phyloP scores from a whole-genome alignment of 2,113 vertebrate genomes.

The Hippocampus zosterae region DNA sequence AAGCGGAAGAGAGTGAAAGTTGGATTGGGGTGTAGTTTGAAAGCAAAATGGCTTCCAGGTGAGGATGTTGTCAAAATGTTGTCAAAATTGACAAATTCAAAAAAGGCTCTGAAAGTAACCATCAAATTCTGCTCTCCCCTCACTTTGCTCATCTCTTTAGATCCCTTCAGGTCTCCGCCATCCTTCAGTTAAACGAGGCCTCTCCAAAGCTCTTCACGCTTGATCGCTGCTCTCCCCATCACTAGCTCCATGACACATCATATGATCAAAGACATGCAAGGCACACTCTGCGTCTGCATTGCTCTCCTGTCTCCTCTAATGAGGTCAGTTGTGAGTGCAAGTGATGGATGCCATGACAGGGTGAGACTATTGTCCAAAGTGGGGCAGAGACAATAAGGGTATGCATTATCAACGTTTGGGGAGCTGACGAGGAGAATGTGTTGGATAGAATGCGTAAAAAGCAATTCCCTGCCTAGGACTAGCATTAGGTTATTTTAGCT shows the following conservation, averaged over 20 bases:
- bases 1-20: neutral
- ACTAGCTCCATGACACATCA: slow-evolving; percentile 13
- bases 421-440: neutral
- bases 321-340: slow-evolving; percentile 47
- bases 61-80: neutral
- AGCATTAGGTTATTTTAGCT: neutral
- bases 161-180: slow-evolving; percentile 13
- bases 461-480: neutral
- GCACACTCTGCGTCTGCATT: slow-evolving; percentile 3
- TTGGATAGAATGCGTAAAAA: slow-evolving; percentile 16
- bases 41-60: neutral
- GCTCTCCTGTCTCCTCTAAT: slow-evolving; percentile 35
- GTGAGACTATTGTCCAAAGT: slow-evolving; percentile 49
- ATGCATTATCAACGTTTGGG: slow-evolving; percentile 9
- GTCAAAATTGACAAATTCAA: slow-evolving; percentile 20
- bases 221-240: slow-evolving; percentile 18
- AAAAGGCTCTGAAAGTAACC: slow-evolving; percentile 8
- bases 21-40: neutral
- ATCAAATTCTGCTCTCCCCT: slow-evolving; percentile 6
- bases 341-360: slow-evolving; percentile 25
- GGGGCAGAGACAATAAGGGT: slow-evolving; percentile 36
- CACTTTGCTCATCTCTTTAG: slow-evolving; percentile 10
- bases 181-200: slow-evolving; percentile 20
- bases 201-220: slow-evolving; percentile 13
- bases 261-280: slow-evolving; percentile 14